phyloP scores from a whole-genome alignment of 2,113 vertebrate species.

The Shinisaurus crocodilurus region DNA sequence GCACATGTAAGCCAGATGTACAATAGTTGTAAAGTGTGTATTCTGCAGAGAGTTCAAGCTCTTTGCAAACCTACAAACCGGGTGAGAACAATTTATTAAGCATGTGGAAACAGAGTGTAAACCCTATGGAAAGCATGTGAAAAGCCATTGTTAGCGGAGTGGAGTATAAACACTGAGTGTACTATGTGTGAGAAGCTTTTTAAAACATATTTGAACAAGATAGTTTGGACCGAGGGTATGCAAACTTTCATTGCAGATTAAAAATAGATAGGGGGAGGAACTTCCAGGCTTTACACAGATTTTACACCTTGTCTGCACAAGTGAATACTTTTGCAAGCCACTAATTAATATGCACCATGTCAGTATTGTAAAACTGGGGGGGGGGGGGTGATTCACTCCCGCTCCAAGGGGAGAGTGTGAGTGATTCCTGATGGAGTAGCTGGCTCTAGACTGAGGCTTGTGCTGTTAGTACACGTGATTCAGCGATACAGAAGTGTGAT shows the following conservation, averaged over 20 bases:
- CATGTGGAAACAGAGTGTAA: slow-evolving; percentile 23
- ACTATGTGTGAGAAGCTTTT: neutral
- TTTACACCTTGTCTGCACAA: slow-evolving; percentile 37
- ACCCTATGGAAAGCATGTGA: slow-evolving; percentile 24
- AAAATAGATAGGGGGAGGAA: neutral
- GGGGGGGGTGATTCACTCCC: neutral
- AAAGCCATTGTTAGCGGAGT: neutral
- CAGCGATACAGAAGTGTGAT: neutral
- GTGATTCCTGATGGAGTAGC: slow-evolving; percentile 17
- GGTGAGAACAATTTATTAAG: slow-evolving; percentile 16
- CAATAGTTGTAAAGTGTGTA: slow-evolving; percentile 35
- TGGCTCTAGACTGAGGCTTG: neutral
- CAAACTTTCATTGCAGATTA: neutral
- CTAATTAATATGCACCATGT: slow-evolving; percentile 19
- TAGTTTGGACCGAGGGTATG: neutral
- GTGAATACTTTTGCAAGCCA: slow-evolving; percentile 4
- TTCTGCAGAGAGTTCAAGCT: neutral
- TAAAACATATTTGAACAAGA: neutral
- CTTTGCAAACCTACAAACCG: slow-evolving; percentile 7
- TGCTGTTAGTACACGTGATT: neutral
- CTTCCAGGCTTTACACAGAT: neutral
- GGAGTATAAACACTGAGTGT: neutral
- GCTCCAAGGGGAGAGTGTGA: neutral
- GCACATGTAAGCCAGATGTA: slow-evolving; percentile 35
- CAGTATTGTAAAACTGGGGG: slow-evolving; percentile 3